Percentiles rank a stretch among this genome's conserved stretches.
Evolutionary conservation across 2,113 vertebrate species (phyloP).

Genomic region (Epinephelus cyanopodus): DNA sequence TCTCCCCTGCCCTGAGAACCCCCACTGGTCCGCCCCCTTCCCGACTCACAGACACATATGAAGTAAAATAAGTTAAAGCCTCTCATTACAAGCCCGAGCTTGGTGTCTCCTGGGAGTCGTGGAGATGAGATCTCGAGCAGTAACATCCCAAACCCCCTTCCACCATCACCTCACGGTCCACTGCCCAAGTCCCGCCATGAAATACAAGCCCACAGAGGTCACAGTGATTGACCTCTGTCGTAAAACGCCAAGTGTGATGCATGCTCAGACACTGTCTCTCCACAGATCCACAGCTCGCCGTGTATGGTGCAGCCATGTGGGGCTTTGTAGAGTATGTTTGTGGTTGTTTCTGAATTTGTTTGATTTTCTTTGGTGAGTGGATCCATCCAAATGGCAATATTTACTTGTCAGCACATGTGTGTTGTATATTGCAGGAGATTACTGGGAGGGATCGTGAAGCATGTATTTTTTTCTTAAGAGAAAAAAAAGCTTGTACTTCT

Average conservation of each 20-base stretch:
- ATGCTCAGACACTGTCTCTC: constrained; percentile 51
- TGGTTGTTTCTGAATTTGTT: constrained; percentile 59
- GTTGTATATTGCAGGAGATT: constrained; percentile 51
- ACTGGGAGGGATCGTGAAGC: not conserved
- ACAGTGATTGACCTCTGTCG: constrained; percentile 73
- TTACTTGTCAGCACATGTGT: constrained; percentile 56
- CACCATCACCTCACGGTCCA: constrained; percentile 49
- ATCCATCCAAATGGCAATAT: constrained; percentile 59
- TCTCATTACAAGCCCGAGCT: constrained; percentile 66
- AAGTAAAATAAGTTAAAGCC: constrained; percentile 69
- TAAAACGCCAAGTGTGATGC: constrained; percentile 69
- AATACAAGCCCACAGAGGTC: constrained; percentile 72
- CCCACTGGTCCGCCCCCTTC: not conserved
- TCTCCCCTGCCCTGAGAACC: not conserved
- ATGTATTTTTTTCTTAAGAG: not conserved
- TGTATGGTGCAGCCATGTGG: constrained; percentile 20
- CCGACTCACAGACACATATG: not conserved
- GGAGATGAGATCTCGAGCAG: constrained; percentile 65
- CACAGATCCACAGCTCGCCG: constrained; percentile 33
- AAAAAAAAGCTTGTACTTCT: constrained; percentile 8
- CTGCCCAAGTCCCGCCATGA: constrained; percentile 57
- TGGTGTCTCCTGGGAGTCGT: constrained; percentile 51
- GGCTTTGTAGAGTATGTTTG: constrained; percentile 46
- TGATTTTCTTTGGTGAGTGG: constrained; percentile 54
- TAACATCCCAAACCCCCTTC: constrained; percentile 48